Conservation (phyloP, 2,888 invertebrate species). For the Leptinotarsa juncta region DNA sequence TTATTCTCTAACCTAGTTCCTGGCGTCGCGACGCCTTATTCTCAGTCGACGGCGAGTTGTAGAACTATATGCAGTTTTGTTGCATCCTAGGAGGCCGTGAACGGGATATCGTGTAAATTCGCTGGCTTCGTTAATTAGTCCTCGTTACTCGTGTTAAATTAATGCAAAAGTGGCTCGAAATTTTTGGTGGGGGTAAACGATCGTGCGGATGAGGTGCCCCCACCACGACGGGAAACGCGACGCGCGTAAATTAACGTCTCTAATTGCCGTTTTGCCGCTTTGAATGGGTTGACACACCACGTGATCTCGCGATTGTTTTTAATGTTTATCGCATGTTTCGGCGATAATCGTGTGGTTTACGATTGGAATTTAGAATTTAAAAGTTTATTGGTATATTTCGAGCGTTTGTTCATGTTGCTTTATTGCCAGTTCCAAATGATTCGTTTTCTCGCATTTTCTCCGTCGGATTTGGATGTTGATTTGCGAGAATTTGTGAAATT, state of each 20-base stretch:
- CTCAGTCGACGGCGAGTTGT: conserved; percentile 63
- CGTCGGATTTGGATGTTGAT: background rate
- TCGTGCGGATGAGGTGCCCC: conserved; percentile 44
- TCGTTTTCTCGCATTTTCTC: background rate
- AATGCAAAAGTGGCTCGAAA: conserved; percentile 51
- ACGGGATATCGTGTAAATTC: conserved; percentile 38
- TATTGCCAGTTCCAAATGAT: background rate
- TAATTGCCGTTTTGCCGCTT: conserved; percentile 50
- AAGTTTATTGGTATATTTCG: background rate
- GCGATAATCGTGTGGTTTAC: conserved; percentile 12
- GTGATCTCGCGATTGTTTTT: conserved; percentile 41
- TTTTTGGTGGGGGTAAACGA: conserved; percentile 45
- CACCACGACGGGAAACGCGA: conserved; percentile 42
- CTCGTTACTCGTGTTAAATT: conserved; percentile 51
- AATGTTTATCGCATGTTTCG: conserved; percentile 24
- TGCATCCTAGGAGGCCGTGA: conserved; percentile 46
- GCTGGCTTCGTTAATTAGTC: conserved; percentile 43
- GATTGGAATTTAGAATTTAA: conserved; percentile 14
- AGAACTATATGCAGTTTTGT: conserved; percentile 62
- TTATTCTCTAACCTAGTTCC: conserved; percentile 67
- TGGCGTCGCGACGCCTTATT: conserved; percentile 61
- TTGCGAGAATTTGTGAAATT: background rate
- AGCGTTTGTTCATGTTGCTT: background rate
- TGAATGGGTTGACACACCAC: conserved; percentile 50
- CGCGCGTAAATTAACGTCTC: conserved; percentile 51